phyloP scores from a whole-genome alignment of 2,888 invertebrate genomes.

The Cosmorhoe ocellata region DNA sequence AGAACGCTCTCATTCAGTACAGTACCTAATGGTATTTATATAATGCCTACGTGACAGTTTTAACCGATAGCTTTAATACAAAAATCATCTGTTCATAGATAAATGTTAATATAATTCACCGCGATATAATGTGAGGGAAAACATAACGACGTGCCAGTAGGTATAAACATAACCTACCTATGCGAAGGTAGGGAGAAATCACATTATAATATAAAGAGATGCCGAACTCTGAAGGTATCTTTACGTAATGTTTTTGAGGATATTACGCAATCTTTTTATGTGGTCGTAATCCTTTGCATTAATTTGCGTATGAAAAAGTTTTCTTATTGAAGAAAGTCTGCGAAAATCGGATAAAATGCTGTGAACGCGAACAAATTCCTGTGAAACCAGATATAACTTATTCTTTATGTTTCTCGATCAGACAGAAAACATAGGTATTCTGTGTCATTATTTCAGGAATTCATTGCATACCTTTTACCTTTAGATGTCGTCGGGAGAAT shows the following conservation, averaged over 20 bases:
- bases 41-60: conserved; percentile 23
- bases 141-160: conserved; percentile 26
- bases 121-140: conserved; percentile 20
- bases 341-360: not conserved
- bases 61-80: conserved; percentile 3
- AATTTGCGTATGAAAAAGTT: conserved; percentile 29
- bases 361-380: not conserved
- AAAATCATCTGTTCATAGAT: conserved; percentile 19
- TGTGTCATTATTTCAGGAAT: too few species aligned
- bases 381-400: not conserved
- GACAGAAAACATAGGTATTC: too few species aligned
- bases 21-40: conserved; percentile 14
- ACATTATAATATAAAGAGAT: conserved; percentile 28
- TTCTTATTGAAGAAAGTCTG: conserved; percentile 1
- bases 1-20: conserved; percentile 19
- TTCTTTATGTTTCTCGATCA: too few species aligned
- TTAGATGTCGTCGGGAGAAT: too few species aligned
- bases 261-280: conserved; percentile 33
- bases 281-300: conserved; percentile 33
- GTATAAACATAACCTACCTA: conserved; percentile 11
- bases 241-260: conserved; percentile 25
- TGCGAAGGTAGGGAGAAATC: conserved; percentile 25
- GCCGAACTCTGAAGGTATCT: conserved; percentile 29
- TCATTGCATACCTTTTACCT: too few species aligned
- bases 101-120: conserved; percentile 31